Conservation (phyloP, 2,113 vertebrate genomes). For the Neolamprologus caudopunctatus region DNA sequence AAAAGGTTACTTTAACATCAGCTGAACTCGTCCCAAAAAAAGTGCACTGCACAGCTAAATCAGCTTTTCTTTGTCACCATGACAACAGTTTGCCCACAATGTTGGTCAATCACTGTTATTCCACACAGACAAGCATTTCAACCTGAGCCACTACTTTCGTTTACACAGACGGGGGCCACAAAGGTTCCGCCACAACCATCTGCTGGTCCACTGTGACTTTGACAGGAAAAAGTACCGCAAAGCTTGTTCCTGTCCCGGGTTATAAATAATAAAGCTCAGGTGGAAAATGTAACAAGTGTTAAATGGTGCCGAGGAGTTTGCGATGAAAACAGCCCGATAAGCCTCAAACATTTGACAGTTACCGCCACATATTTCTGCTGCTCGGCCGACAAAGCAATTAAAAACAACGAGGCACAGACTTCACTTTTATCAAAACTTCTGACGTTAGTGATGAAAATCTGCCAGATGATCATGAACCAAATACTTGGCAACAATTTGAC, state of each 20-base stretch:
- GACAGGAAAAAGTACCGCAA: not conserved
- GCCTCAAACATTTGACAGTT: not conserved
- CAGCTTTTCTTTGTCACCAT: not conserved
- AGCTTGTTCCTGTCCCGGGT: not conserved
- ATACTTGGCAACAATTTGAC: slow-evolving; percentile 11
- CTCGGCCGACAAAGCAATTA: not conserved
- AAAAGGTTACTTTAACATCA: not conserved
- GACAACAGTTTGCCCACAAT: slow-evolving; percentile 2
- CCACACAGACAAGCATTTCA: not conserved
- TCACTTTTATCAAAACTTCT: not conserved
- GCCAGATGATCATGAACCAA: not conserved
- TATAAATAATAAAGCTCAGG: not conserved
- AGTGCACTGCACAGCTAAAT: not conserved
- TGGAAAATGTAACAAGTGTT: not conserved
- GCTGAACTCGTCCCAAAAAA: not conserved
- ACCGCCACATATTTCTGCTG: not conserved
- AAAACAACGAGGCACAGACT: not conserved
- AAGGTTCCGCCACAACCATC: not conserved
- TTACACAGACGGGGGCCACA: not conserved
- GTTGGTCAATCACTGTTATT: not conserved
- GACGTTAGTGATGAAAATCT: not conserved
- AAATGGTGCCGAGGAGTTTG: slow-evolving; percentile 2
- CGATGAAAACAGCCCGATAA: not conserved
- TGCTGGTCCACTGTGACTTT: not conserved
- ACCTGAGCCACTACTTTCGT: not conserved